A percentile compares a stretch with the other conserved stretches of the same genome.
Evolutionary conservation across 1,140 invertebrate species (phyloP).

Genomic region (Cydia splendana): DNA sequence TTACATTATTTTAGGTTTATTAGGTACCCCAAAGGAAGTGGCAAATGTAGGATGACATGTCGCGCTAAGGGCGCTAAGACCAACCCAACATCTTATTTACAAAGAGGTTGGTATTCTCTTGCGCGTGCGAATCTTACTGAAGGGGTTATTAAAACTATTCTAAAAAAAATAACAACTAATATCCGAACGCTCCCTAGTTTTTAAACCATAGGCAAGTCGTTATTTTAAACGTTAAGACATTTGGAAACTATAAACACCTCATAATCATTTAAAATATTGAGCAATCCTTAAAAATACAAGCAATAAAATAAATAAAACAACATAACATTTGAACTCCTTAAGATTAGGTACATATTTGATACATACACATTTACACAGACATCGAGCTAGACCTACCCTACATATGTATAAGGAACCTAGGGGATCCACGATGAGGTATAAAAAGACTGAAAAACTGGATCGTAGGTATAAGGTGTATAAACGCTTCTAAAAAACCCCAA

Average conservation of each 20-base stretch:
- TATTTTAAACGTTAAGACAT: neutral
- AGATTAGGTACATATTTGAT: conserved; percentile 35
- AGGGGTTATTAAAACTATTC: no score
- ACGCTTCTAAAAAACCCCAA: conserved; percentile 72
- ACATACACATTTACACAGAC: conserved; percentile 32
- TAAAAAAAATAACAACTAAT: no score
- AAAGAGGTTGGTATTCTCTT: no score
- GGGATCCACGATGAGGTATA: conserved; percentile 70
- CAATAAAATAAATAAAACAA: conserved; percentile 47
- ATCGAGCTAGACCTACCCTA: conserved; percentile 57
- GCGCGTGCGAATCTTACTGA: no score
- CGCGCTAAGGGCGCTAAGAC: no score
- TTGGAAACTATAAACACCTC: conserved; percentile 46
- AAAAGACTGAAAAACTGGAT: conserved; percentile 73
- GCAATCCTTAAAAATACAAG: conserved; percentile 52
- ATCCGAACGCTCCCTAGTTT: no score
- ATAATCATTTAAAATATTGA: conserved; percentile 51
- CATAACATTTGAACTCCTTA: conserved; percentile 32
- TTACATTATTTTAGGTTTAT: no score
- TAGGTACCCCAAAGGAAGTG: no score
- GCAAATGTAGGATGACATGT: no score
- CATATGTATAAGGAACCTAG: conserved; percentile 61
- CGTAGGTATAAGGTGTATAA: conserved; percentile 72
- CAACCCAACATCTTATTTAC: no score
- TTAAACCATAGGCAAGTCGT: neutral